A percentile compares a stretch with the other conserved stretches of the same genome.
Conservation (phyloP, 92 coral and sea anemone species). For the Pocillopora meandrina region DNA sequence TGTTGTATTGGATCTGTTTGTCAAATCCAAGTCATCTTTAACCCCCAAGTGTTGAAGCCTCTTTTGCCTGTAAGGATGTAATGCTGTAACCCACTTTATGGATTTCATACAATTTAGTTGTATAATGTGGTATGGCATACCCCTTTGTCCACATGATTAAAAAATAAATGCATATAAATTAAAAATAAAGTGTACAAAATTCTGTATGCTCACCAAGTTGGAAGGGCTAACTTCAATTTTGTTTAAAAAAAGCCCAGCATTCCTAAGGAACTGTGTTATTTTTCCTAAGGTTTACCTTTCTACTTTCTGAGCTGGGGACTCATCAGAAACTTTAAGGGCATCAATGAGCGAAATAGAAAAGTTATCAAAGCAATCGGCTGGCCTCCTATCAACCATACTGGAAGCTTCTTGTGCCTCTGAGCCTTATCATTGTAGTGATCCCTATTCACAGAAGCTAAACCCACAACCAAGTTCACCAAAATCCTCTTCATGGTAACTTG, state of each 20-base stretch:
- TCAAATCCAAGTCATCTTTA: neutral
- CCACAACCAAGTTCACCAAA: conserved; percentile 61
- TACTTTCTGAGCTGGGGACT: conserved; percentile 39
- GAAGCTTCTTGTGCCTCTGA: conserved; percentile 49
- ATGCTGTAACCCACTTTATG: conserved; percentile 57
- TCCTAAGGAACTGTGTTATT: conserved; percentile 40
- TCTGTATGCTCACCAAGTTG: conserved; percentile 52
- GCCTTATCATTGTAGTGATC: conserved; percentile 48
- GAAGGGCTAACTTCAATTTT: conserved; percentile 49
- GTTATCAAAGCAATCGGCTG: conserved; percentile 70
- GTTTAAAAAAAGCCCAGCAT: conserved; percentile 57
- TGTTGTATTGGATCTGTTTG: neutral
- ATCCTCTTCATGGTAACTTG: neutral
- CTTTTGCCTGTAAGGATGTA: conserved; percentile 46
- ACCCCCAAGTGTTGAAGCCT: conserved; percentile 50
- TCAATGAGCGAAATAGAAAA: conserved; percentile 59
- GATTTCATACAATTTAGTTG: conserved; percentile 34
- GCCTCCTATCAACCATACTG: conserved; percentile 49
- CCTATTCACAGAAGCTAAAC: conserved; percentile 38
- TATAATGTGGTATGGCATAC: conserved; percentile 57
- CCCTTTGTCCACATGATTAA: conserved; percentile 51
- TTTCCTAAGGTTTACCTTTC: conserved; percentile 49
- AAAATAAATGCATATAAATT: conserved; percentile 47
- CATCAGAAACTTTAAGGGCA: conserved; percentile 38
- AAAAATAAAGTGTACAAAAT: conserved; percentile 59